Percentiles rank a stretch among this genome's conserved stretches.
phyloP scores from a whole-genome alignment of 2,113 vertebrate genomes.

The Tylochromis polylepis region DNA sequence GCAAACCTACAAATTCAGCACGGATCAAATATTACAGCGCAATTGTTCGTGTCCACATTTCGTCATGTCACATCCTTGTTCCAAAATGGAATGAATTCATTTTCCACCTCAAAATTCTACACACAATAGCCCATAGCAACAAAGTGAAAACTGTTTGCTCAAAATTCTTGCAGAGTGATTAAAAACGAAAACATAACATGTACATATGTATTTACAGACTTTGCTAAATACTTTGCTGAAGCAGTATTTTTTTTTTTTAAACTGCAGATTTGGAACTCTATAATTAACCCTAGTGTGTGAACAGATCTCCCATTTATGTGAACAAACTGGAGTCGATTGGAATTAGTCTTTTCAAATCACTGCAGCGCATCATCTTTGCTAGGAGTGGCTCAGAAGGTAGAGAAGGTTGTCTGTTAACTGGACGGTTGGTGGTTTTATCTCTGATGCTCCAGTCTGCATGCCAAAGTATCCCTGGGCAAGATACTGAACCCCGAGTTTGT shows the following conservation, averaged over 20 bases:
- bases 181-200: background rate
- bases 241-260: background rate
- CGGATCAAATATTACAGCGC: background rate
- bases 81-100: background rate
- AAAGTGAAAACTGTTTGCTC: accelerated
- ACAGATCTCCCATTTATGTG: background rate
- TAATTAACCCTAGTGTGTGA: background rate
- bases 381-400: too few relatives aligned
- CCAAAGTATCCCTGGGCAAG: accelerated
- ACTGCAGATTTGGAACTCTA: background rate
- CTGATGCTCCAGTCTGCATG: background rate
- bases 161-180: background rate
- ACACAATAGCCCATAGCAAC: accelerated
- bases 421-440: background rate
- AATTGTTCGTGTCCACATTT: background rate
- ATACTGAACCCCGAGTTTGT: background rate
- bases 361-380: background rate
- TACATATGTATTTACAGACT: background rate
- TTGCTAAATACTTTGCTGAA: background rate
- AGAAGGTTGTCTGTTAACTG: background rate
- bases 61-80: background rate
- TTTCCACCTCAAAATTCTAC: background rate
- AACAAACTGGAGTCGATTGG: background rate
- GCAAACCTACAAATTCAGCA: background rate
- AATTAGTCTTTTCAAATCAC: accelerated